Percentiles rank a stretch among this genome's conserved stretches.
These are phyloP conservation scores for Pseudeuparius sepicola DNA, from an alignment of 2,888 invertebrate species.

Conservation along the genomic window DNA sequence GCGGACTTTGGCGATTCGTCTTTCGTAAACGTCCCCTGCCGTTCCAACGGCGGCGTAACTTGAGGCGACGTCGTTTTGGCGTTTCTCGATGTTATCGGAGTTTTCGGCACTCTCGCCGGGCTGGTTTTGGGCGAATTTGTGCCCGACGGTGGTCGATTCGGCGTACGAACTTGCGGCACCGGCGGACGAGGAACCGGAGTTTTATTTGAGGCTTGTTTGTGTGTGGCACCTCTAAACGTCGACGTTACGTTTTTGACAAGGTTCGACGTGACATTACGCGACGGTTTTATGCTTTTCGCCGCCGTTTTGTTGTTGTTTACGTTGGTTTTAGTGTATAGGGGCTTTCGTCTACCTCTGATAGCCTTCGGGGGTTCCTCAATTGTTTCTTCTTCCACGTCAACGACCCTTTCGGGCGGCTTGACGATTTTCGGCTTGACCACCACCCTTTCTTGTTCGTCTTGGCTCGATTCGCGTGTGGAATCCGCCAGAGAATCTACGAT, in stretches of 20 bases:
- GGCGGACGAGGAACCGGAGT: conserved; percentile 14
- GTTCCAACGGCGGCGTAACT: conserved; percentile 48
- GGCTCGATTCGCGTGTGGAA: conserved; percentile 7
- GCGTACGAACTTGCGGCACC: conserved; percentile 20
- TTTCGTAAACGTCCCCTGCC: conserved; percentile 89
- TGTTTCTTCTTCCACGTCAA: conserved; percentile 37
- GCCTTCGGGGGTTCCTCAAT: conserved; percentile 29
- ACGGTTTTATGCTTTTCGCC: conserved; percentile 30
- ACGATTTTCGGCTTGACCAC: conserved; percentile 49
- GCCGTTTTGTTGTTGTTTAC: conserved; percentile 24
- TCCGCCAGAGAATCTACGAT: conserved; percentile 26
- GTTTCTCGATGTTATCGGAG: conserved; percentile 15
- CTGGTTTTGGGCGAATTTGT: conserved; percentile 21
- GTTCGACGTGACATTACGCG: conserved; percentile 33
- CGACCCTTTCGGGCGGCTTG: conserved; percentile 40
- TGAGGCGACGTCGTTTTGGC: no score
- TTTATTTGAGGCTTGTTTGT: neutral
- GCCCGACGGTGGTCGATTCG: neutral
- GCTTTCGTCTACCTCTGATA: conserved; percentile 54
- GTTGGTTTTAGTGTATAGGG: conserved; percentile 45
- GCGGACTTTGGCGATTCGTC: conserved; percentile 47
- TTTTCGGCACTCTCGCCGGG: conserved; percentile 20
- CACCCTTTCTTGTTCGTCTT: conserved; percentile 38
- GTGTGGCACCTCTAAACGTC: conserved; percentile 20
- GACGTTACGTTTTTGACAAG: conserved; percentile 34